Evolutionary conservation across 1,140 invertebrate species (phyloP), one percentile per base, ranked within the genome.

Genomic region (Druon quercuslanigerum): DNA sequence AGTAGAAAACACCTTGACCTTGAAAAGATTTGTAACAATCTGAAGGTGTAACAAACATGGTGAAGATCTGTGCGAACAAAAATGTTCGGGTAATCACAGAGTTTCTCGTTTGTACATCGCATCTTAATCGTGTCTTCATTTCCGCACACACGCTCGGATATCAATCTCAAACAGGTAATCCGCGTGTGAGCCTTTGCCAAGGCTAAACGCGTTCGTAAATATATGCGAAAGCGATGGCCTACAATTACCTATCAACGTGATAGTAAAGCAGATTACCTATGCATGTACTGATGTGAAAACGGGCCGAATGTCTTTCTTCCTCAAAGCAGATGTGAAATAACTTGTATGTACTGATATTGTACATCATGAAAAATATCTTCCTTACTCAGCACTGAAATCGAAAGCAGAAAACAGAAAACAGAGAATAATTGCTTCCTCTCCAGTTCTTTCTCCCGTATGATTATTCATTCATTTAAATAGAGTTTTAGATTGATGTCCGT

Each of bases 201-300:
- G 56, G 56, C 56, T 33, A 25, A 46, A 9, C 40, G 40, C 40
- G 40, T 46, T 46, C 40, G 40, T 46, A 46, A 46, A 46, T 46
- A 46, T 46, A 46, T 46, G 40, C 40, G 40, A 11, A 60, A 12
- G 25, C 19, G 12, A 66, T 25, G 57, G 13, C 33, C 20, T 66
- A 66, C 57, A 66, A 66, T 66, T 66, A 66, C 57, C 57, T 66
- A 66, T 66, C 25, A 66, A 66, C 57, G 20, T 66, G 57, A 66
- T 66, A 66, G 57, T 40, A 33, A 11, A 40, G 20, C 20, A 66
- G 25, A 66, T 66, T 66, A 60, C 20, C 9, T 66, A 66, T 60
- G 20, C 20, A 60, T 60, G 20, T 40, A 33, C 57, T 19, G 4
- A 7, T 11, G 20, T 13, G 57, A 66, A 66, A 66, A 66, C 33